Base-by-base conservation (phyloP, 2,113 vertebrate species). In the Malurus cyaneus region DNA sequence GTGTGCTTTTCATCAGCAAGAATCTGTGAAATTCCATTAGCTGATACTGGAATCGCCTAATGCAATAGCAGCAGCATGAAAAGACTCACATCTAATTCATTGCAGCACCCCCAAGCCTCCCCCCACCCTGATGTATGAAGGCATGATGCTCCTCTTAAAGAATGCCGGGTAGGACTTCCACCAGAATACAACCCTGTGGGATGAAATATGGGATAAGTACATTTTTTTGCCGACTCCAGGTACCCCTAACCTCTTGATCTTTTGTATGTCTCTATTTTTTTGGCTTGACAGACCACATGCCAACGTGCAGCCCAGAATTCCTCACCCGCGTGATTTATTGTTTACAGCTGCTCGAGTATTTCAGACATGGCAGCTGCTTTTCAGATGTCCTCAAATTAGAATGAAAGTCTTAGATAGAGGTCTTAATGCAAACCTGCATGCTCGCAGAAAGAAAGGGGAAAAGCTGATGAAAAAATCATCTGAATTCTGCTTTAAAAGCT, bases 241-340 rank as follows among this genome's bases (percentile, higher is more conserved):
- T 97, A 97, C 98, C 97, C 96, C 96, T 98, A 98, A 99, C 98
- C 98, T 98, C 97, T 97, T 97, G 98, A 97, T 98, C 98, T 97
- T 98, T 98, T 98, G 91, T 96, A 99, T 98, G 98, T 99, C 99
- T 99, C 98, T 99, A 99, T 99, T 99, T 98, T 98, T 99, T 97
- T 97, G 95, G 97, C 97, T 98, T 99, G 99, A 99, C 98, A 99
- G 98, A 98, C 98, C 97, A 97, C 98, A 99, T 98, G 98, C 98
- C 98, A 98, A 96, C 21, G 56, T 97, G 95, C 96, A 96, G 96
- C 91, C 97, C 97, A 97, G 98, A 99, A 99, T 98, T 98, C 98
- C 98, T 98, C 97, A 95, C 96, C 81, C 62, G 59, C 15, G 18
- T 98, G 99, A 99, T 99, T 99, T 99, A 99, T 98, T 97, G 96